These are phyloP conservation scores for Vulpes ferrilata DNA, from an alignment of 2,113 vertebrate species.

Conservation along the genomic window DNA sequence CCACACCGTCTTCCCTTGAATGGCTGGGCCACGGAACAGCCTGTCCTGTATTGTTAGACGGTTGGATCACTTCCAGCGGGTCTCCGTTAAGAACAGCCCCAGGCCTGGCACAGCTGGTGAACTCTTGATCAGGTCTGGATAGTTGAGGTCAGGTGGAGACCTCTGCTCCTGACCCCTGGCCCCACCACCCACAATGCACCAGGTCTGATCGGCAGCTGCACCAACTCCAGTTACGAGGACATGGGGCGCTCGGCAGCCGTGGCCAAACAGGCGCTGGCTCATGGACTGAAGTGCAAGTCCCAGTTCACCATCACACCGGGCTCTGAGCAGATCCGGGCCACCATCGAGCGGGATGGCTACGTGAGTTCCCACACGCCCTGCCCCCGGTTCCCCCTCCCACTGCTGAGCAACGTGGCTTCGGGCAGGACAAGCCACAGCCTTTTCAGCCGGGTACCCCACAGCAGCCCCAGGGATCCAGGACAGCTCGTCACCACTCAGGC, in stretches of 20 bases:
- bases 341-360: constrained; percentile 97
- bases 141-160: background rate
- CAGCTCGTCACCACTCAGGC: background rate
- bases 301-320: constrained; percentile 97
- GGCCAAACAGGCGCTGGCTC: constrained; percentile 95
- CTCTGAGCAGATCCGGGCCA: constrained; percentile 98
- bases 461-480: background rate
- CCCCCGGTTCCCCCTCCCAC: background rate
- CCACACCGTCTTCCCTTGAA: background rate
- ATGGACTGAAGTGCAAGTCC: constrained; percentile 96
- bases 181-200: background rate
- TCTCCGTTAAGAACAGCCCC: background rate
- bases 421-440: background rate
- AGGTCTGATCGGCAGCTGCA: constrained; percentile 99
- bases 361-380: constrained; percentile 88
- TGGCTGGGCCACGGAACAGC: background rate
- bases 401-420: background rate
- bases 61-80: background rate
- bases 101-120: background rate
- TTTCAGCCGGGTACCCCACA: background rate
- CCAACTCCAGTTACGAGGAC: constrained; percentile 99
- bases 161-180: constrained; percentile 5
- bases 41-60: background rate
- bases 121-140: background rate
- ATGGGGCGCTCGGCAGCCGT: constrained; percentile 97